phyloP scores from a whole-genome alignment of 2,797 vertebrate genomes.

The Chelon labrosus region DNA sequence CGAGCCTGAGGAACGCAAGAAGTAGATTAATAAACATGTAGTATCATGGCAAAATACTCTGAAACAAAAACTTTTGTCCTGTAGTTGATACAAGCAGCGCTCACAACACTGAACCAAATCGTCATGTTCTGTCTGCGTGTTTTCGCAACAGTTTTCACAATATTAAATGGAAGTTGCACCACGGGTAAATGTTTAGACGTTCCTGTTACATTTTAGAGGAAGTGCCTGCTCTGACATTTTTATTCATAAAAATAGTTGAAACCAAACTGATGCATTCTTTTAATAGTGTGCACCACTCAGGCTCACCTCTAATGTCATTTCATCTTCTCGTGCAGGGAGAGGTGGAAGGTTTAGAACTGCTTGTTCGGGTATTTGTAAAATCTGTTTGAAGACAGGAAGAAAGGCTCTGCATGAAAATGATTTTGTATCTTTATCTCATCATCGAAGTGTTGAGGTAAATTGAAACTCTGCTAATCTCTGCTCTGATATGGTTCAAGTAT shows the following conservation, averaged over 20 bases:
- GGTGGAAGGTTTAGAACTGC: constrained; percentile 67
- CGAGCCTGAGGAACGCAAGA: constrained; percentile 67
- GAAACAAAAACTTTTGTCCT: neutral
- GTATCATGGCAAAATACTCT: neutral
- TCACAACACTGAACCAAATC: neutral
- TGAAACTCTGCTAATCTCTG: neutral
- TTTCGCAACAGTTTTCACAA: constrained; percentile 32
- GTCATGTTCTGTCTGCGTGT: neutral
- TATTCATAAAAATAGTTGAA: constrained; percentile 20
- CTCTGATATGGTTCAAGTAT: neutral
- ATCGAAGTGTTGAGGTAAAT: neutral
- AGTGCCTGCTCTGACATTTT: constrained; percentile 29
- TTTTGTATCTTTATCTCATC: neutral
- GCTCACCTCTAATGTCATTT: constrained; percentile 74
- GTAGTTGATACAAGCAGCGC: neutral
- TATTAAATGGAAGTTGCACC: constrained; percentile 38
- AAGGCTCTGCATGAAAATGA: neutral
- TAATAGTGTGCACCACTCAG: neutral
- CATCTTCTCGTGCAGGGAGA: constrained; percentile 41
- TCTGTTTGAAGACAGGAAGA: constrained; percentile 51
- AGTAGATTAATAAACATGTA: neutral
- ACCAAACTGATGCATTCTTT: neutral
- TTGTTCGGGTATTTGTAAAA: constrained; percentile 63
- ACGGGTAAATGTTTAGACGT: constrained; percentile 35
- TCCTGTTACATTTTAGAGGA: constrained; percentile 31